Percentiles rank a stretch among this genome's conserved stretches.
Conservation (phyloP, 2,113 vertebrate species). For the Amia ocellicauda region DNA sequence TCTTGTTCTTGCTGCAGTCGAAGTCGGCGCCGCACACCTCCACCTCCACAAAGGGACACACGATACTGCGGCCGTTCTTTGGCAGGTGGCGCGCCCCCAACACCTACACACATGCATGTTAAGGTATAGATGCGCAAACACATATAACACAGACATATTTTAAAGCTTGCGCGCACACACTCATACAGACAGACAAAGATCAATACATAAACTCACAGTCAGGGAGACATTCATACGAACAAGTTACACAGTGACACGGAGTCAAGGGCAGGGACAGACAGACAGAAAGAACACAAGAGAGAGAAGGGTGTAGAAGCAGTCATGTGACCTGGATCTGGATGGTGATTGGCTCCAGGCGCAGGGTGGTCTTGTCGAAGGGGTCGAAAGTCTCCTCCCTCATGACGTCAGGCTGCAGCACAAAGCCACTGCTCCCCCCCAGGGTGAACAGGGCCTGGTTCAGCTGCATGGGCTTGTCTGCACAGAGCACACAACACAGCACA, state of each 20-base stretch:
- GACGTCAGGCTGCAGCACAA: slow-evolving; percentile 64
- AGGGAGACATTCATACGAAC: too few relatives aligned
- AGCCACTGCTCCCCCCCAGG: slow-evolving; percentile 59
- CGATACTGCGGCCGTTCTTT: slow-evolving; percentile 80
- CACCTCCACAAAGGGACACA: slow-evolving; percentile 81
- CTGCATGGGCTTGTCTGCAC: slow-evolving; percentile 73
- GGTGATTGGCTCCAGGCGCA: slow-evolving; percentile 70
- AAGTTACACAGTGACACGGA: not conserved
- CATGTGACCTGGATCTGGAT: slow-evolving; percentile 71
- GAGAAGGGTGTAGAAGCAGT: too few relatives aligned
- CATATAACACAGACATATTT: too few relatives aligned
- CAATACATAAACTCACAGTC: too few relatives aligned
- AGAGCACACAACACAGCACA: too few relatives aligned
- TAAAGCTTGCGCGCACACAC: too few relatives aligned
- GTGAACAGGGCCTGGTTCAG: slow-evolving; percentile 70
- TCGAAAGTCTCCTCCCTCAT: slow-evolving; percentile 67
- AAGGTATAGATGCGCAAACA: too few relatives aligned
- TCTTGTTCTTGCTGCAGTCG: slow-evolving; percentile 78
- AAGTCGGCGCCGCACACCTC: slow-evolving; percentile 78
- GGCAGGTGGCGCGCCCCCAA: slow-evolving; percentile 76
- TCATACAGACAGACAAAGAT: too few relatives aligned
- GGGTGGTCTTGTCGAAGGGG: slow-evolving; percentile 65
- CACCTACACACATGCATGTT: slow-evolving; percentile 51
- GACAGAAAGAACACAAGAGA: too few relatives aligned
- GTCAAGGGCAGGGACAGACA: too few relatives aligned